Percentiles rank a stretch among this genome's conserved stretches.
Conservation (phyloP, 2,113 vertebrate genomes). For the Phyllostomus hastatus region DNA sequence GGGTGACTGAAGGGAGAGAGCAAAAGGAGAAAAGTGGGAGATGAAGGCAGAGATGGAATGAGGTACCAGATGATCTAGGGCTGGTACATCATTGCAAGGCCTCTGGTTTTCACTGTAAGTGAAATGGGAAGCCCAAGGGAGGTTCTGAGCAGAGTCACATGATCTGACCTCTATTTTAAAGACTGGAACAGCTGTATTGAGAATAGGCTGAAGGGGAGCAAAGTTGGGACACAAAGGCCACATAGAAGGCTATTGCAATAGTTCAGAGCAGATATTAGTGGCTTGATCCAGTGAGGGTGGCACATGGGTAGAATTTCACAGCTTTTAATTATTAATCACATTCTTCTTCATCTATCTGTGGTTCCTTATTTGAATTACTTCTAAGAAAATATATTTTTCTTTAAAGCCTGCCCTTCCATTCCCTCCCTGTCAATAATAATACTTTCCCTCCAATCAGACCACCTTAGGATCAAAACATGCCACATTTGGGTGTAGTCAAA, state of each 20-base stretch:
- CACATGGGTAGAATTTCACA: neutral
- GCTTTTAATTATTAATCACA: neutral
- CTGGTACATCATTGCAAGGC: neutral
- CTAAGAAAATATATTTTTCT: neutral
- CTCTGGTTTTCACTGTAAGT: neutral
- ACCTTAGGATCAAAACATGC: neutral
- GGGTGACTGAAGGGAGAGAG: neutral
- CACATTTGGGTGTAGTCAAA: neutral
- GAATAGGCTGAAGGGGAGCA: neutral
- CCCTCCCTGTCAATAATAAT: neutral
- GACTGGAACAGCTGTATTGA: neutral
- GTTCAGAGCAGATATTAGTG: neutral
- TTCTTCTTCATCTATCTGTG: neutral
- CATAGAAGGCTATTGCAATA: neutral
- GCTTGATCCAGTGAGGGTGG: neutral
- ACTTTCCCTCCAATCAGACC: neutral
- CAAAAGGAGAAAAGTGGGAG: neutral
- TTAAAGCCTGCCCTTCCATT: neutral
- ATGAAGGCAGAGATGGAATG: neutral
- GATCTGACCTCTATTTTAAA: neutral
- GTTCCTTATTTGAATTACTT: neutral
- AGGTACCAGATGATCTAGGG: neutral
- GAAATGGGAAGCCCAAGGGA: neutral
- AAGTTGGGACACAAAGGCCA: neutral
- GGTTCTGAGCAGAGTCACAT: neutral